These are phyloP conservation scores for Tanaodytes sp. DNA, from an alignment of 2,888 invertebrate species.

Conservation along the genomic window DNA sequence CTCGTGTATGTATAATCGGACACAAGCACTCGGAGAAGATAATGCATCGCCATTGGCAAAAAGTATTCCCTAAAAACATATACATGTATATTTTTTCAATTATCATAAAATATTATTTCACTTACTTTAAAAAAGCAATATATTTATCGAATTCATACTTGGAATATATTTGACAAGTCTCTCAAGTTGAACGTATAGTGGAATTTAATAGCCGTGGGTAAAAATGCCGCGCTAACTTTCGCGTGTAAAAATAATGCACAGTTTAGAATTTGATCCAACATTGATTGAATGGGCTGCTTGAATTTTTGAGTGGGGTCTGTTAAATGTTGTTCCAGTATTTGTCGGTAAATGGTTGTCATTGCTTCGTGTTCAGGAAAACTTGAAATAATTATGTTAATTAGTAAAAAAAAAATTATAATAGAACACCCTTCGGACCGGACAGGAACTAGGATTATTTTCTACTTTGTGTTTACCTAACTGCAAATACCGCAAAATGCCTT, in stretches of 20 bases:
- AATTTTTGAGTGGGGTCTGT: constrained; percentile 81
- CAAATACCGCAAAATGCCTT: constrained; percentile 89
- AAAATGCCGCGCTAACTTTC: constrained; percentile 83
- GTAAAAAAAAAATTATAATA: too few relatives aligned
- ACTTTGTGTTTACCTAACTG: constrained; percentile 83
- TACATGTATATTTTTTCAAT: background rate
- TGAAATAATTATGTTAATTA: too few relatives aligned
- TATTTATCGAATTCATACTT: too few relatives aligned
- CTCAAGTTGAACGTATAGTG: constrained; percentile 95
- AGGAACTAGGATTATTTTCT: too few relatives aligned
- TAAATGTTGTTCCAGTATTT: constrained; percentile 86
- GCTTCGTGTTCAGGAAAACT: constrained; percentile 90
- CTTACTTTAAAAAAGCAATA: too few relatives aligned
- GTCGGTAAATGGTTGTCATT: constrained; percentile 86
- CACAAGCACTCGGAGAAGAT: constrained; percentile 80
- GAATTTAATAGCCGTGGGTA: constrained; percentile 95
- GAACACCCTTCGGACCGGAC: too few relatives aligned
- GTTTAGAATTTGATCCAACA: constrained; percentile 78
- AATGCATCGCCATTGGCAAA: constrained; percentile 86
- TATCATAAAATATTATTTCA: too few relatives aligned
- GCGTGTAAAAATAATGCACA: constrained; percentile 85
- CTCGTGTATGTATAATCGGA: constrained; percentile 92
- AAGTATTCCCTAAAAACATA: constrained; percentile 85
- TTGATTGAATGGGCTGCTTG: constrained; percentile 75
- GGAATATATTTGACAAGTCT: constrained; percentile 94